A percentile compares a stretch with the other conserved stretches of the same genome.
Conservation (phyloP, 2,888 invertebrate genomes). For the Syrista parreyssii region DNA sequence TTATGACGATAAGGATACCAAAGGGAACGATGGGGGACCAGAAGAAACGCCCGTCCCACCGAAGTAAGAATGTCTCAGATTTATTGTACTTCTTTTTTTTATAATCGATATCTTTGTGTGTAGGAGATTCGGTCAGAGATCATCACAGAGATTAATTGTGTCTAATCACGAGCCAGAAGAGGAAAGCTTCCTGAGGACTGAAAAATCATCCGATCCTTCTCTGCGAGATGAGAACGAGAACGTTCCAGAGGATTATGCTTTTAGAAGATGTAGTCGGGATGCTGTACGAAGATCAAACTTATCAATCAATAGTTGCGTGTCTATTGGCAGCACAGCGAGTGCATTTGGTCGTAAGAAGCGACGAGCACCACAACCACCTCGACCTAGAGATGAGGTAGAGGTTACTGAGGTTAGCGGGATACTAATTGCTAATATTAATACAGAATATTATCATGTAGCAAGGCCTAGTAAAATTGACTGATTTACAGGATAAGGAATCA, state of each 20-base stretch:
- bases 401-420: conserved; percentile 33
- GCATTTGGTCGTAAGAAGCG: conserved; percentile 74
- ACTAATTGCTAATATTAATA: too few relatives aligned
- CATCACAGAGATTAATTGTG: conserved; percentile 46
- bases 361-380: conserved; percentile 72
- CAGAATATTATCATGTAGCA: too few relatives aligned
- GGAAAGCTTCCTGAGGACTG: conserved; percentile 33
- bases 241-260: conserved; percentile 51
- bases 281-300: conserved; percentile 57
- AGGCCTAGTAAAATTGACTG: too few relatives aligned
- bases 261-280: conserved; percentile 55
- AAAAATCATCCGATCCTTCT: conserved; percentile 30
- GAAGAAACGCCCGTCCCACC: conserved; percentile 53
- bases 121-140: conserved; percentile 52
- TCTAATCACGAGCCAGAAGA: conserved; percentile 26
- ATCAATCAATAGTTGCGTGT: conserved; percentile 59
- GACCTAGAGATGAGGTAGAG: conserved; percentile 43
- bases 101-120: conserved; percentile 4
- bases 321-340: conserved; percentile 65
- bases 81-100: too few relatives aligned
- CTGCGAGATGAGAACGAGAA: conserved; percentile 57
- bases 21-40: conserved; percentile 36
- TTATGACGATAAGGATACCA: conserved; percentile 39
- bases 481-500: conserved; percentile 28
- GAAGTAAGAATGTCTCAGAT: conserved; percentile 29